These are phyloP conservation scores for Bedellia somnulentella DNA, from an alignment of 2,888 invertebrate genomes.

Conservation along the genomic window DNA sequence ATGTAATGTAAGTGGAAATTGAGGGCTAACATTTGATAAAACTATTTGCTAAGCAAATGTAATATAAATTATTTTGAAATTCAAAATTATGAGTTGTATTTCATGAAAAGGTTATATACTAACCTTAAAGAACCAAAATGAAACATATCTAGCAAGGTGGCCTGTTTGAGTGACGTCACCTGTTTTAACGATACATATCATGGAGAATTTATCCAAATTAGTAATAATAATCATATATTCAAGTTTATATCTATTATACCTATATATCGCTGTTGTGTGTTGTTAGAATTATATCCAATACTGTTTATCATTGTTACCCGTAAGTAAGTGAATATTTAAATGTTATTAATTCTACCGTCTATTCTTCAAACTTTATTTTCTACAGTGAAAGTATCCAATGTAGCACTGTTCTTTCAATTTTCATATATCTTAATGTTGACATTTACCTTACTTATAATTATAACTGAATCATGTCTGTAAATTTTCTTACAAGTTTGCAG, in stretches of 20 bases:
- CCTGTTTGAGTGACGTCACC: too few relatives aligned
- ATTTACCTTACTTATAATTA: neutral
- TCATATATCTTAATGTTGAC: too few relatives aligned
- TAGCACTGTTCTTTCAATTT: too few relatives aligned
- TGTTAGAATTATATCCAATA: slow-evolving; percentile 13
- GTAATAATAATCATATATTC: too few relatives aligned
- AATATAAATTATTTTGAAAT: too few relatives aligned
- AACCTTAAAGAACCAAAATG: slow-evolving; percentile 27
- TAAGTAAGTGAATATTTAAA: slow-evolving; percentile 1
- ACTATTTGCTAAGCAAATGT: too few relatives aligned
- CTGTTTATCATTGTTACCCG: slow-evolving; percentile 16
- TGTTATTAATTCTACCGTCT: too few relatives aligned
- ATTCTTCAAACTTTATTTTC: too few relatives aligned
- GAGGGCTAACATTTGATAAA: too few relatives aligned
- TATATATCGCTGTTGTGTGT: slow-evolving; percentile 18
- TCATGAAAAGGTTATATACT: neutral
- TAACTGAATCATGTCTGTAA: slow-evolving; percentile 8
- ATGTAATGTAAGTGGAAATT: too few relatives aligned
- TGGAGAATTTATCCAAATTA: slow-evolving; percentile 17
- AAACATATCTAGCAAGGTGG: slow-evolving; percentile 29
- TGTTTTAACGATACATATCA: slow-evolving; percentile 40
- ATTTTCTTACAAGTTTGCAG: slow-evolving; percentile 28
- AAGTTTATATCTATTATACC: slow-evolving; percentile 14
- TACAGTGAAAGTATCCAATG: too few relatives aligned
- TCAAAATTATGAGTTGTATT: too few relatives aligned